Base-by-base conservation (phyloP, 2,797 vertebrate species). In the Phataginus tricuspis region DNA sequence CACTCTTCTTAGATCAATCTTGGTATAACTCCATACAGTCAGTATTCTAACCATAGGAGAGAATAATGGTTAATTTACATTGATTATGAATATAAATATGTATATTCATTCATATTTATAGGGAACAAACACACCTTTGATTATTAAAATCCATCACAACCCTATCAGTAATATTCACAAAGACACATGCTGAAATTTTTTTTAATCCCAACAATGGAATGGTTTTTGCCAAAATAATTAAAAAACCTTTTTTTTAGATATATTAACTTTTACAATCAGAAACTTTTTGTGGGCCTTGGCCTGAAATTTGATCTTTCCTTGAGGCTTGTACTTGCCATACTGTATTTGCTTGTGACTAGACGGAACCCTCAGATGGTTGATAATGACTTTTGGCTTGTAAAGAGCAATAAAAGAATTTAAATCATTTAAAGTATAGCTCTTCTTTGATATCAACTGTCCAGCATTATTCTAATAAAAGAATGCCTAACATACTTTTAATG, bases 251-350 rank as follows among this genome's bases (percentile, higher is more conserved):
- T 29, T 29, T 93, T 94, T 90, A 72, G 51, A 78, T 61, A 31
- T 55, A 79, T 80, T 91, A 94, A 86, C n/a, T 97, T 83, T 57
- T 11, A 64, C 23, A 91, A 55, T 97, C 18, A 96, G 79, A 96
- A 97, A 93, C 8, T 93, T 98, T 98, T 25, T 77, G n/a, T 96
- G 90, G 86, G 27, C 80, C 95, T 97, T 97, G 97, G 19, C 86
- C 90, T 96, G 96, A 96, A 95, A 66, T 39, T 37, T 97, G 91
- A 86, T 96, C 97, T 98, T 98, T 96, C 45, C 89, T 94, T 98
- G 90, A 89, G 96, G 91, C 97, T 98, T 97, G 64, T 92, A 93
- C 97, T 96, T 96, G 87, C 79, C 80, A 29, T 94, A 94, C 96
- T 97, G 77, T 94, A 97, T 97, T 86, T 95, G 96, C 66, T 97